Base-by-base conservation (phyloP, 2,797 vertebrate genomes). In the Graptemys geographica region DNA sequence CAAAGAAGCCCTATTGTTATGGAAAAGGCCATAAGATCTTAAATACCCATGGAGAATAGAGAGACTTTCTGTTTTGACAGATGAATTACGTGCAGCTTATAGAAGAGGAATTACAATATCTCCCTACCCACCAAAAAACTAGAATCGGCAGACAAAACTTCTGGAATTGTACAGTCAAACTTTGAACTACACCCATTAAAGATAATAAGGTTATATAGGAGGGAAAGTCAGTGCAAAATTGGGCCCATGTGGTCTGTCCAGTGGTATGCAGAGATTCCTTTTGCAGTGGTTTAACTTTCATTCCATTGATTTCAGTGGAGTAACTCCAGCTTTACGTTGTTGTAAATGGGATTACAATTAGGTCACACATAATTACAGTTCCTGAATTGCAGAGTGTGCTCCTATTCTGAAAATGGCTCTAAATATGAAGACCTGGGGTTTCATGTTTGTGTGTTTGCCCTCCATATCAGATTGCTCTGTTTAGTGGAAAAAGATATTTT, bases 1-100 rank as follows among this genome's bases (percentile, higher is more conserved):
- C 10, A 82, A 91, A 49, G 25, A 23, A 82, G 94, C 84, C 9
- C 90, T 37, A 5, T 92, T 51, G 78, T 79, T 13, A 49, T 83
- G 2, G 85, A 74, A 91, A 87, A 16, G 55, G 57, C 78, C 78
- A 90, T 27, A 85, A 74, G 11, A 91, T 81, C 65, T 44, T 78
- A 92, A 91, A 80, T 83, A 79, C 3, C 6, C 25, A 3, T 4
- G 4, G 7, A 33, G 21, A 57, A 86, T 87, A 88, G 27, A 86
- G 62, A 82, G 12, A 31, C 57, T 57, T 84, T 90, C 78, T 94
- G 53, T 92, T 95, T 92, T 81, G 5, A 31, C 62, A 41, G 72
- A 86, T 74, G 6, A 96, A 85, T 89, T 89, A 76, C 74, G 87
- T 51, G 4, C 52, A 86, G 23, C 69, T 94, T 97, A 94, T 90